Percentiles rank a stretch among this genome's conserved stretches.
Evolutionary conservation across 2,113 vertebrate species (phyloP).

Genomic region (Synodontis membranacea): DNA sequence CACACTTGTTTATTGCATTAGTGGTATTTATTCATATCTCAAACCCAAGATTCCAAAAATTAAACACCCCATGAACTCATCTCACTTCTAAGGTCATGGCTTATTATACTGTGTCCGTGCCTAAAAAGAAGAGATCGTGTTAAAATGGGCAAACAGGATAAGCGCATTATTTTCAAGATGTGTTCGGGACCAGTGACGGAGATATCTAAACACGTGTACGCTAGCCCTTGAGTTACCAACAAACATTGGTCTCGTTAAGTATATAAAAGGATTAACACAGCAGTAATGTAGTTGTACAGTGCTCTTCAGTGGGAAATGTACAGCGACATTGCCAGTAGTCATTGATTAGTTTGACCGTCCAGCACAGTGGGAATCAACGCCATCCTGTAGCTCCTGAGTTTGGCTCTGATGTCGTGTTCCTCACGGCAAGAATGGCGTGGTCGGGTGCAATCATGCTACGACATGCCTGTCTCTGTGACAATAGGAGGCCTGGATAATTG

Average conservation of each 20-base stretch:
- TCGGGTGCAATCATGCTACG: slow-evolving; percentile 12
- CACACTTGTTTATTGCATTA: too few relatives aligned
- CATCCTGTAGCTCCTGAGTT: slow-evolving; percentile 27
- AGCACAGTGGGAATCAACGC: slow-evolving; percentile 35
- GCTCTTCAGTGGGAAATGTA: slow-evolving; percentile 24
- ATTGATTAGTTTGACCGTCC: slow-evolving; percentile 53
- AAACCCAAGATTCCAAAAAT: neutral
- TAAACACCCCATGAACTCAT: neutral
- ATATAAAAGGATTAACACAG: slow-evolving; percentile 1
- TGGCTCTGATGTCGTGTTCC: slow-evolving; percentile 28
- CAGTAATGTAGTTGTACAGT: neutral
- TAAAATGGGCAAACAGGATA: neutral
- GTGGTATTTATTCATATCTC: neutral
- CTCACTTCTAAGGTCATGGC: neutral
- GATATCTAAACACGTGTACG: neutral
- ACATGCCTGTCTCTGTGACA: slow-evolving; percentile 45
- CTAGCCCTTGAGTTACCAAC: slow-evolving; percentile 31
- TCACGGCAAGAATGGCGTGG: slow-evolving; percentile 16
- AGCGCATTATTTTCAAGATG: neutral
- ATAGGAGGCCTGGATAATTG: slow-evolving; percentile 41
- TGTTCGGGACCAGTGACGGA: neutral
- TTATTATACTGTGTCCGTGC: neutral
- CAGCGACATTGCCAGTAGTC: slow-evolving; percentile 28
- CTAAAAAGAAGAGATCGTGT: neutral
- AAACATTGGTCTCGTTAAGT: slow-evolving; percentile 18